A percentile compares a stretch with the other conserved stretches of the same genome.
Conservation (phyloP, 2,888 invertebrate species). For the Agrotis clavis region DNA sequence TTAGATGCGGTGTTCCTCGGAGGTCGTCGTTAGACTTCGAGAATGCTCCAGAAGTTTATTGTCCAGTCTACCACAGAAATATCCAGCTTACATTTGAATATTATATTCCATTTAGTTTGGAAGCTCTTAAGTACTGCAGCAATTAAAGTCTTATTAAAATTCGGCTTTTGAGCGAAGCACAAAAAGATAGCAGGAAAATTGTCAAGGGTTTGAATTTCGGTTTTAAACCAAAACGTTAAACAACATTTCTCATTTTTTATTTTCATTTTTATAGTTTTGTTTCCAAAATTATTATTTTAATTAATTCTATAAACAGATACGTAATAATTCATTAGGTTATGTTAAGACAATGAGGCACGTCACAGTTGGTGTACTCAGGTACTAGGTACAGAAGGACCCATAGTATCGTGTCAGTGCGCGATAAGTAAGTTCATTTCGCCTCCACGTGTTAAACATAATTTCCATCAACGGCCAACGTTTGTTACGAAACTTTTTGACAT, state of each 20-base stretch:
- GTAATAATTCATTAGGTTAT: neutral
- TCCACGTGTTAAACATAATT: slow-evolving; percentile 17
- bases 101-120: slow-evolving; percentile 56
- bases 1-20: slow-evolving; percentile 17
- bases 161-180: slow-evolving; percentile 48
- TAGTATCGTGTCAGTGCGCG: slow-evolving; percentile 25
- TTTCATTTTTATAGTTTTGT: slow-evolving; percentile 15
- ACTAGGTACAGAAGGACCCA: slow-evolving; percentile 13
- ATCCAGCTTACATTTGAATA: slow-evolving; percentile 56
- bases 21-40: slow-evolving; percentile 32
- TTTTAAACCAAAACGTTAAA: slow-evolving; percentile 17
- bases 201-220: slow-evolving; percentile 34
- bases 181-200: slow-evolving; percentile 40
- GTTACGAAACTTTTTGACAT: slow-evolving; percentile 43
- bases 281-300: neutral
- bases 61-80: slow-evolving; percentile 48
- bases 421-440: slow-evolving; percentile 10
- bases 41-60: slow-evolving; percentile 40
- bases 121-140: slow-evolving; percentile 59
- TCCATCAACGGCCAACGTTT: slow-evolving; percentile 25
- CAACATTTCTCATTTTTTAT: neutral
- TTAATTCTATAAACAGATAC: neutral
- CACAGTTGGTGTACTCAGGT: slow-evolving; percentile 19
- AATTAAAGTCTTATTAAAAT: slow-evolving; percentile 64
- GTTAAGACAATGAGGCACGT: neutral